Percentiles rank a stretch among this genome's conserved stretches.
phyloP scores from a whole-genome alignment of 1,140 invertebrate species.

The Drosophila mojavensis region DNA sequence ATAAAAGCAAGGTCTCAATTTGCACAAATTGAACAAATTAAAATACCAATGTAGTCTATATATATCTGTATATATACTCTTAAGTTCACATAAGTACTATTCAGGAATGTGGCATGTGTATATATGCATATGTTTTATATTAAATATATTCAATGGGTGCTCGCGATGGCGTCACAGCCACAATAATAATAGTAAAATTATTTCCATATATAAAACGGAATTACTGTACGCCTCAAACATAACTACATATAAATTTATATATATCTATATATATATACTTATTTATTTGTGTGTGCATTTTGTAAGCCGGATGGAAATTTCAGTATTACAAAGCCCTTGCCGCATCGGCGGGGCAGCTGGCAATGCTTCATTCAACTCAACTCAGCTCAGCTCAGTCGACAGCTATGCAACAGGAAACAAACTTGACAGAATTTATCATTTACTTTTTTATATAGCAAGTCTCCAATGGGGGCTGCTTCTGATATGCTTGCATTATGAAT shows the following conservation, averaged over 20 bases:
- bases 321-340: slow-evolving; percentile 38
- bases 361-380: slow-evolving; percentile 31
- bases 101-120: not conserved
- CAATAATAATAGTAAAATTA: slow-evolving; percentile 43
- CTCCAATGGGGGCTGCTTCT: not conserved
- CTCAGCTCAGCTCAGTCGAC: slow-evolving; percentile 19
- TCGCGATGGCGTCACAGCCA: slow-evolving; percentile 31
- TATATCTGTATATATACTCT: not conserved
- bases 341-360: slow-evolving; percentile 22
- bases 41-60: slow-evolving; percentile 26
- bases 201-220: slow-evolving; percentile 36
- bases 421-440: slow-evolving; percentile 37
- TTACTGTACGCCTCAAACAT: slow-evolving; percentile 25
- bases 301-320: slow-evolving; percentile 54
- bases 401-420: slow-evolving; percentile 18
- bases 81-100: not conserved
- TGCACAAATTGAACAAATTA: slow-evolving; percentile 23
- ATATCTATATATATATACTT: not conserved
- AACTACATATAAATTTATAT: slow-evolving; percentile 2
- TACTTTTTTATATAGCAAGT: slow-evolving; percentile 16
- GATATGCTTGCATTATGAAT: slow-evolving; percentile 24
- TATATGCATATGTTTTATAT: slow-evolving; percentile 14
- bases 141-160: slow-evolving; percentile 30
- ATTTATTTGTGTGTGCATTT: slow-evolving; percentile 4
- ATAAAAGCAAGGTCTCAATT: slow-evolving; percentile 13